phyloP scores from a whole-genome alignment of 2,888 invertebrate genomes.

The Epistrophe eligans region DNA sequence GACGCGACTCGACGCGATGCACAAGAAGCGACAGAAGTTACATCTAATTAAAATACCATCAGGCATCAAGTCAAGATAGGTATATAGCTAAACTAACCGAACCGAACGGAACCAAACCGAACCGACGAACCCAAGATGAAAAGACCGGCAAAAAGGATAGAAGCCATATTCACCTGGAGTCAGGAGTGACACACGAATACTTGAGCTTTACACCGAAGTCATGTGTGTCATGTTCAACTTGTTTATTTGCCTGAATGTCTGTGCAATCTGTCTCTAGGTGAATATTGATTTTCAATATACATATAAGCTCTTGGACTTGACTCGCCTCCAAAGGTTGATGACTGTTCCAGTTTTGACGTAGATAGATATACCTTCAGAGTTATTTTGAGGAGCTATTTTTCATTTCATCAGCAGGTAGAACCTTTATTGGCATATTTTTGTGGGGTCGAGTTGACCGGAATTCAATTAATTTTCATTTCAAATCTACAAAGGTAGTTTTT shows the following conservation, averaged over 20 bases:
- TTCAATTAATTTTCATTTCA: constrained; percentile 39
- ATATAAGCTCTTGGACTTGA: background rate
- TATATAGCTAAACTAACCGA: constrained; percentile 5
- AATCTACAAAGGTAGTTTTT: background rate
- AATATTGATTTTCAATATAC: constrained; percentile 43
- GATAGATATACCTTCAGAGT: background rate
- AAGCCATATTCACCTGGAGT: constrained; percentile 33
- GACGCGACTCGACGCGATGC: background rate
- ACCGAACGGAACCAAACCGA: background rate
- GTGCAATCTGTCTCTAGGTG: constrained; percentile 28
- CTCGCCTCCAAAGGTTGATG: constrained; percentile 49
- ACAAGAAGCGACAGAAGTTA: constrained; percentile 46
- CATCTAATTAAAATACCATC: constrained; percentile 74
- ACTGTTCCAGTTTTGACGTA: constrained; percentile 33
- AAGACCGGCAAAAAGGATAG: constrained; percentile 16
- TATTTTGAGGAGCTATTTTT: background rate
- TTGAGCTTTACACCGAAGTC: constrained; percentile 41
- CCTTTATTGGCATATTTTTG: constrained; percentile 1
- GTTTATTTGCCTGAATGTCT: background rate
- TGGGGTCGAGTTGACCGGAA: background rate
- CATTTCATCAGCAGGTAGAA: background rate
- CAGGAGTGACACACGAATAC: constrained; percentile 42
- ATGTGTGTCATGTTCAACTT: constrained; percentile 51
- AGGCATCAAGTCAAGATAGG: constrained; percentile 43
- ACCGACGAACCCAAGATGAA: background rate